Base-by-base conservation (phyloP, 2,888 invertebrate species). In the Metalampra italica region DNA sequence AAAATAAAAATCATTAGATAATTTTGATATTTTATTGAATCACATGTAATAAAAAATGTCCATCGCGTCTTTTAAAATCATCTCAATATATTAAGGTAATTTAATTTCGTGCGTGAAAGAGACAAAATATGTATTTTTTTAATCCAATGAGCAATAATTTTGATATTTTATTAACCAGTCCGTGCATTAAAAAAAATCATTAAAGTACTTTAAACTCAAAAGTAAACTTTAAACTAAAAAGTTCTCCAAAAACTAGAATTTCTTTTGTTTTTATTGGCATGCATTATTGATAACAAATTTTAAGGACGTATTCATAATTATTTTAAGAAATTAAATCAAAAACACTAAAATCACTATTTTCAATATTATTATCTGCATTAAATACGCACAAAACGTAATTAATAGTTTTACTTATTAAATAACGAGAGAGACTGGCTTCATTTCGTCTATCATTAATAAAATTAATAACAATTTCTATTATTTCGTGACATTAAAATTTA, bases 11-110 rank as follows among this genome's bases (percentile, higher is more conserved):
- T 32, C 44, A n/a, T 5, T 0, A 34, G 12, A n/a, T 11, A 43
- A 52, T 68, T 71, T 68, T 56, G 56, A 65, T 62, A 67, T 70
- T 76, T 78, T 75, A 74, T 76, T 77, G 66, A 75, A 70, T 78
- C 75, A 76, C 75, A 75, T 77, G 73, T 77, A 76, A 72, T 75
- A 76, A 74, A 76, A 76, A 74, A 67, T 69, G 66, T 53, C 59
- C 53, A 57, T 59, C 55, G 45, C 55, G 56, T 55, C 54, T 45
- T 64, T 56, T 32, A 42, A 38, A 46, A 54, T 57, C 55, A 49
- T 48, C 58, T 58, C 47, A 55, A 56, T 56, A 56, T 54, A 53
- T 57, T 51, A 55, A 53, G 55, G 61, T 51, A 53, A 43, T 53
- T 62, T 54, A 61, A 59, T 48, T 52, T 62, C 57, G 55, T 66